Base-by-base conservation (phyloP, 2,888 invertebrate species). In the Cantharis rustica region DNA sequence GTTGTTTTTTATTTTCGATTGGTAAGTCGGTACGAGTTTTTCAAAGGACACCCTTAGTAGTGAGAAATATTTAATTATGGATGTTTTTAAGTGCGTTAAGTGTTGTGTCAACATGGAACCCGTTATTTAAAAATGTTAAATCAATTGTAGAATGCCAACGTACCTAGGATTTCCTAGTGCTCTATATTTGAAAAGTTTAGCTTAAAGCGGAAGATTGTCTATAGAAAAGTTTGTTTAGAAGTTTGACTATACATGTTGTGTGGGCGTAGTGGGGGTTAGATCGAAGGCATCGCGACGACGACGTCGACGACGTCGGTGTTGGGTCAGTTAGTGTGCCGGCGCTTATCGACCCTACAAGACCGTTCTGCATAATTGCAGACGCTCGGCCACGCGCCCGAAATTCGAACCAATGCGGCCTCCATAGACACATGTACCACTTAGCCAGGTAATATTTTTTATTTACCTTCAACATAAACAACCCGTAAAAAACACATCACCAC, bases 291-390 rank as follows among this genome's bases (percentile, higher is more conserved):
- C 84, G 84, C 85, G 86, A 83, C 85, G 85, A 80, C 84, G 85
- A 84, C 84, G 85, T 80, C 84, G 85, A 84, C 84, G 85, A 84
- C 84, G 84, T 83, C 82, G 83, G 84, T 81, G 83, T 83, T 83
- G 83, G 84, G 85, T 84, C 86, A 87, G 86, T 87, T 85, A 86
- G 87, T 86, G 85, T 86, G 86, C 85, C 86, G 86, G 83, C 86
- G 86, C 84, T 83, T 85, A 84, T 84, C 84, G 83, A 85, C 84
- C 83, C 80, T 80, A 81, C 80, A 82, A 82, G 83, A 80, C 80
- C 79, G 79, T 78, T 81, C 80, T 78, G 79, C 74, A 80, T 47
- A 47, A 79, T 79, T 80, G 81, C 80, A 80, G 78, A 82, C 81
- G 82, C 79, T 82, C 83, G 85, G 84, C 81, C 82, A 82, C 85